These are phyloP conservation scores for Pleuronectes platessa DNA, from an alignment of 2,113 vertebrate species.

Conservation along the genomic window DNA sequence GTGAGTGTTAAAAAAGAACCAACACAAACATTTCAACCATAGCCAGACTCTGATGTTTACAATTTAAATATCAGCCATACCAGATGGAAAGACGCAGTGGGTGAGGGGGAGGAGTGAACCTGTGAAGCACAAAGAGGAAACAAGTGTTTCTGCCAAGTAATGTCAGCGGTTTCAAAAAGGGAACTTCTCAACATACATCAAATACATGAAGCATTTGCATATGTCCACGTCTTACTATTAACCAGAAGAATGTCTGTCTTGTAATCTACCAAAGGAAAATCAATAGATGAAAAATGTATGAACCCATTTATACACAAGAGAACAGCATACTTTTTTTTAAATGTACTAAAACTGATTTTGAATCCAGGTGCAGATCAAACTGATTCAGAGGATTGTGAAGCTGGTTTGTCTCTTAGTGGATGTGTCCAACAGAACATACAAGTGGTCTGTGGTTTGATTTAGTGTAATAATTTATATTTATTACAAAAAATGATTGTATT, in stretches of 20 bases:
- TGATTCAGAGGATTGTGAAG: too few relatives aligned
- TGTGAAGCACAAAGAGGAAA: slow-evolving; percentile 4
- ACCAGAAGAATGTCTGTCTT: too few relatives aligned
- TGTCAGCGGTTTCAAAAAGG: background rate
- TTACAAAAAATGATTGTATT: too few relatives aligned
- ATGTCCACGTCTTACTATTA: too few relatives aligned
- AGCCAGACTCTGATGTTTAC: background rate
- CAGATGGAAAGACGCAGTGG: slow-evolving; percentile 30
- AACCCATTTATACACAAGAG: too few relatives aligned
- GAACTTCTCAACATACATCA: background rate
- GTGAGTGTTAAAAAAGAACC: background rate
- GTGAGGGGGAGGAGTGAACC: slow-evolving; percentile 36
- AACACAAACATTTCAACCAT: background rate
- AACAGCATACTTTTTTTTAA: too few relatives aligned
- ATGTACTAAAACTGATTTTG: too few relatives aligned
- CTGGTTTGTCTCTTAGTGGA: too few relatives aligned
- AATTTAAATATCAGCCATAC: slow-evolving; percentile 32
- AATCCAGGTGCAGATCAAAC: too few relatives aligned
- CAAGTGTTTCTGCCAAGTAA: background rate
- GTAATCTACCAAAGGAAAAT: background rate
- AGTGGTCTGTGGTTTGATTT: too few relatives aligned
- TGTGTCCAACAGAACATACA: too few relatives aligned
- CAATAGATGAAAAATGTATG: background rate
- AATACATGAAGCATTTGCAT: background rate
- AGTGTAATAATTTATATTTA: too few relatives aligned